Evolutionary conservation across 2,888 invertebrate species (phyloP).

Genomic region (Melanchra persicariae): DNA sequence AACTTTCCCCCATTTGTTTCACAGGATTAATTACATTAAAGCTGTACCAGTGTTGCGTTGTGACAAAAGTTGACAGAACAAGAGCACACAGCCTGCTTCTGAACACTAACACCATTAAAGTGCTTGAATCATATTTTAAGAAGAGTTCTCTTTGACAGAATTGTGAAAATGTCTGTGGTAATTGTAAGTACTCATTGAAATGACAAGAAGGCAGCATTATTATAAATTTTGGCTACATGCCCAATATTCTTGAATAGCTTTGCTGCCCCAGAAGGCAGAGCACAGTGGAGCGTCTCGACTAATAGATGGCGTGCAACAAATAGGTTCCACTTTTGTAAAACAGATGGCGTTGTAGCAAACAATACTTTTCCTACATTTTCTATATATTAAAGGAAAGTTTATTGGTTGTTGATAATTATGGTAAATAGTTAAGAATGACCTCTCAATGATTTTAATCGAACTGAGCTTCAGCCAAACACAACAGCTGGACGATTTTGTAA

Average conservation of each 20-base stretch:
- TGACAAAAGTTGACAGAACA: background rate
- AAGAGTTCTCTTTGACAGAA: background rate
- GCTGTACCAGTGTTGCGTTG: background rate
- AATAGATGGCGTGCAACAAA: conserved; percentile 1
- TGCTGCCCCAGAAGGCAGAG: background rate
- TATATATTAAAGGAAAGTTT: background rate
- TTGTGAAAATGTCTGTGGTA: background rate
- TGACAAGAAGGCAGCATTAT: background rate
- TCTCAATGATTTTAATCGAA: background rate
- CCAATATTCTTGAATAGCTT: background rate
- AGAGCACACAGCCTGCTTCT: too few species aligned
- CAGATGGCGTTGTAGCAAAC: conserved; percentile 21
- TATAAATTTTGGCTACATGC: background rate
- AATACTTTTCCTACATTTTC: background rate
- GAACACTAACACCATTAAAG: background rate
- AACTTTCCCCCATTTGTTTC: background rate
- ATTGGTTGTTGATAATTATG: background rate
- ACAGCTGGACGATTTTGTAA: background rate
- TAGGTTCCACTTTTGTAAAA: conserved; percentile 6
- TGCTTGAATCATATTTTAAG: background rate
- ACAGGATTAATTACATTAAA: background rate
- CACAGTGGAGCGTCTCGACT: background rate
- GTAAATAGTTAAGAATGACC: background rate
- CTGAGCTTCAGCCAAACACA: background rate
- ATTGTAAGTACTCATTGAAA: background rate